Percentiles rank a stretch among this genome's conserved stretches.
Conservation (phyloP, 2,888 invertebrate genomes). For the Netelia melanura region DNA sequence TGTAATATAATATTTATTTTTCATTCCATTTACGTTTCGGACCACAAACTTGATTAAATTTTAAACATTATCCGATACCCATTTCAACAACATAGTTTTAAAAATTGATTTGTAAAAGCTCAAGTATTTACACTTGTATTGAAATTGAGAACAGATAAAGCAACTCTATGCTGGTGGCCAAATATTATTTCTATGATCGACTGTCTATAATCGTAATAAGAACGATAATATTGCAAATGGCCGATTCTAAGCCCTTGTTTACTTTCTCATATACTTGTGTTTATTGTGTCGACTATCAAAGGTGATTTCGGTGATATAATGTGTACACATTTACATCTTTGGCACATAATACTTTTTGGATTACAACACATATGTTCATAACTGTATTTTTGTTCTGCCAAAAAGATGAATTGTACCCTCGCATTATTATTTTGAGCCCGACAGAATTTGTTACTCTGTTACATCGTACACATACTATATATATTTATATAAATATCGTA, state of each 20-base stretch:
- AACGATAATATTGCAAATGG: no score
- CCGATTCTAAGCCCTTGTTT: no score
- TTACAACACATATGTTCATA: constrained; percentile 26
- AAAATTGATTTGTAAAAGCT: no score
- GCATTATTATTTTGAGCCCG: constrained; percentile 9
- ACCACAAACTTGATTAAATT: no score
- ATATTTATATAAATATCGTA: constrained; percentile 6
- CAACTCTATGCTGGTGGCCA: neutral
- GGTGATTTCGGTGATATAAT: constrained; percentile 29
- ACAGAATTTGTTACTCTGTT: neutral
- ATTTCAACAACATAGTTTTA: no score
- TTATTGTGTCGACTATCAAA: constrained; percentile 32
- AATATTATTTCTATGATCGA: no score
- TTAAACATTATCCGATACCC: no score
- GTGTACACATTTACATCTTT: constrained; percentile 59
- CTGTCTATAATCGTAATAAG: no score
- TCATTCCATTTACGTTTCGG: neutral
- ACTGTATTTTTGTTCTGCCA: constrained; percentile 18
- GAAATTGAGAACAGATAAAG: neutral
- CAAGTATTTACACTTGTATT: no score
- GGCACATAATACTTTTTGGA: constrained; percentile 65
- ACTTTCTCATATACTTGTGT: constrained; percentile 20
- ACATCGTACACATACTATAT: neutral
- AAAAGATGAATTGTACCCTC: constrained; percentile 14
- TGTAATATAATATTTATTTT: constrained; percentile 3